Percentiles rank a stretch among this genome's conserved stretches.
phyloP scores from a whole-genome alignment of 1,140 invertebrate genomes.

The Lucilia cuprina region DNA sequence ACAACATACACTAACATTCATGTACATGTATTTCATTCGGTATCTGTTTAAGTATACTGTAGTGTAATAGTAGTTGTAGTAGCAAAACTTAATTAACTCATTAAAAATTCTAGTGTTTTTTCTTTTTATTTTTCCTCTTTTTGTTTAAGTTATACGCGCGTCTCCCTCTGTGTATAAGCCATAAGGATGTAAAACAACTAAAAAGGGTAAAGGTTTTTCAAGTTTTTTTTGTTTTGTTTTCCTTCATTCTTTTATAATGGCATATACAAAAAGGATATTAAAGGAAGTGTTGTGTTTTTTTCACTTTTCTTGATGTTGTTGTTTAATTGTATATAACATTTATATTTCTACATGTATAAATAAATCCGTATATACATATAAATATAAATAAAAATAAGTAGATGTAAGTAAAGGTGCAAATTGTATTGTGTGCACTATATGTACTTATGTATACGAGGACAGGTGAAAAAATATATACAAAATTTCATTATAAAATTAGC shows the following conservation, averaged over 20 bases:
- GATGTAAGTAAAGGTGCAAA: background rate
- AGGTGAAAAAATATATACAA: too few species aligned
- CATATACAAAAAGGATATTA: conserved; percentile 3
- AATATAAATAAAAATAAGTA: background rate
- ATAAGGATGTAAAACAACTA: conserved; percentile 6
- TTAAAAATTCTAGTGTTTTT: conserved; percentile 43
- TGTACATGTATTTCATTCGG: background rate
- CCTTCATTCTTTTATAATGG: background rate
- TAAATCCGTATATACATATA: background rate
- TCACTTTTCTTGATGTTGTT: background rate
- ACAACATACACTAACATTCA: background rate
- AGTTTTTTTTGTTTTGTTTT: background rate
- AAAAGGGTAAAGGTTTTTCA: conserved; percentile 7
- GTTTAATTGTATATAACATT: background rate
- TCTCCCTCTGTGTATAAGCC: background rate
- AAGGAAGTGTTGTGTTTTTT: conserved; percentile 4
- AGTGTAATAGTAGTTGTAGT: conserved; percentile 36
- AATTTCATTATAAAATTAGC: too few species aligned
- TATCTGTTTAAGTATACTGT: background rate
- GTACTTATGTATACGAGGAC: background rate
- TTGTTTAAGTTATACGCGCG: conserved; percentile 2
- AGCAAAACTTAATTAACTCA: conserved; percentile 62
- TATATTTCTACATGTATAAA: background rate
- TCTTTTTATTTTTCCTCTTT: background rate
- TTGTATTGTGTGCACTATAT: background rate